These are phyloP conservation scores for Pediacus dermestoides DNA, from an alignment of 2,888 invertebrate genomes.

Conservation along the genomic window DNA sequence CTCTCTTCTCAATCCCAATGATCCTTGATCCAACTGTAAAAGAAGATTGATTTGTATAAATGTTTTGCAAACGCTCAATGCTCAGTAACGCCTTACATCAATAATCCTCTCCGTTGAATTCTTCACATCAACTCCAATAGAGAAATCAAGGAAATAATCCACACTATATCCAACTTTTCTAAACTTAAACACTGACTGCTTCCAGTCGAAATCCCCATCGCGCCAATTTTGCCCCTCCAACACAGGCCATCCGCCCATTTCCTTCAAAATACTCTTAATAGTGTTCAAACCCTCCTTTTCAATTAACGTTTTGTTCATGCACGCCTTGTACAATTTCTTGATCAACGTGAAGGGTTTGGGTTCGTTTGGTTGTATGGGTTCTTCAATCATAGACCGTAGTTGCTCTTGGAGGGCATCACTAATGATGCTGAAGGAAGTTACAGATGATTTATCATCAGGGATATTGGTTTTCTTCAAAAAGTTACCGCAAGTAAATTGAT, in stretches of 20 bases:
- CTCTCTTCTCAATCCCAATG: conserved; percentile 79
- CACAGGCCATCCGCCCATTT: conserved; percentile 95
- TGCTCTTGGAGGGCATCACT: conserved; percentile 73
- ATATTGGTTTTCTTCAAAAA: conserved; percentile 70
- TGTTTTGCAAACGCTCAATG: too few relatives aligned
- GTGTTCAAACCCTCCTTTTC: conserved; percentile 75
- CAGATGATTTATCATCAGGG: conserved; percentile 77
- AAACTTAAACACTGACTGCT: conserved; percentile 76
- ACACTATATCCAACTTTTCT: conserved; percentile 78
- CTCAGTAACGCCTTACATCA: conserved; percentile 62
- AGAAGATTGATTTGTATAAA: conserved; percentile 3
- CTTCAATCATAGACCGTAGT: conserved; percentile 66
- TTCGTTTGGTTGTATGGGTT: conserved; percentile 58
- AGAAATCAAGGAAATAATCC: conserved; percentile 87
- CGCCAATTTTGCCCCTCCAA: conserved; percentile 74
- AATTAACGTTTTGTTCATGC: conserved; percentile 82
- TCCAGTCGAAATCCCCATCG: conserved; percentile 72
- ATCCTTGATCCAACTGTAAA: conserved; percentile 79
- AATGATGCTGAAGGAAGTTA: conserved; percentile 73
- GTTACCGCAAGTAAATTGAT: conserved; percentile 74
- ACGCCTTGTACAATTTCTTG: conserved; percentile 79
- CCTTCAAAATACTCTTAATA: conserved; percentile 64
- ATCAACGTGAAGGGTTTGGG: conserved; percentile 71
- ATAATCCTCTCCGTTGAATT: conserved; percentile 81
- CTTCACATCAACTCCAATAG: conserved; percentile 83